These are phyloP conservation scores for Umimayanthus kanabou DNA, from an alignment of 92 coral and sea anemone species.

Conservation along the genomic window DNA sequence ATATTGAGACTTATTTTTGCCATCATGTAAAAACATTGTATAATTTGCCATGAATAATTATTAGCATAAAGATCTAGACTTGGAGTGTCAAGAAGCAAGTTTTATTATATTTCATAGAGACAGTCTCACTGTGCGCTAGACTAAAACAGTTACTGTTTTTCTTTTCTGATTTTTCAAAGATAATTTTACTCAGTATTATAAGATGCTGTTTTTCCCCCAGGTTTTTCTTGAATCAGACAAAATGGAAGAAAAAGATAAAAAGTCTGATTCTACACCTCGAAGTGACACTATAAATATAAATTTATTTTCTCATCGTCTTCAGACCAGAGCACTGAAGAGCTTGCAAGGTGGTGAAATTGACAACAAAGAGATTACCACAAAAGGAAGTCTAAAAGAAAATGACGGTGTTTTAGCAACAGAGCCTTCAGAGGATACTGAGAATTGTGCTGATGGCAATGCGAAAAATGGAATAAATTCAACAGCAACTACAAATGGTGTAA, in stretches of 20 bases:
- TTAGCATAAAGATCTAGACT: too few species aligned
- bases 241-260: background rate
- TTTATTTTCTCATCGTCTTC: background rate
- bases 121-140: background rate
- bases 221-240: slow-evolving; percentile 9
- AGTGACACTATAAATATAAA: background rate
- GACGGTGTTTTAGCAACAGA: background rate
- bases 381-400: background rate
- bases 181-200: background rate
- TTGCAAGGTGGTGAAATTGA: background rate
- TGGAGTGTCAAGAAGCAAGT: too few species aligned
- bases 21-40: background rate
- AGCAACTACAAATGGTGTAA: slow-evolving; percentile 17
- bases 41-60: background rate
- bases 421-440: background rate
- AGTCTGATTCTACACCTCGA: background rate
- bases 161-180: background rate
- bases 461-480: slow-evolving; percentile 29
- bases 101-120: too few species aligned
- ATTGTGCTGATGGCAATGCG: background rate
- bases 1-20: background rate
- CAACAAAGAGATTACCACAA: background rate
- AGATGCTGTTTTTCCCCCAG: slow-evolving; percentile 29
- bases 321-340: background rate
- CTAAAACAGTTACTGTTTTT: background rate